Conservation (phyloP, 2,888 invertebrate species). For the Latheticus oryzae region DNA sequence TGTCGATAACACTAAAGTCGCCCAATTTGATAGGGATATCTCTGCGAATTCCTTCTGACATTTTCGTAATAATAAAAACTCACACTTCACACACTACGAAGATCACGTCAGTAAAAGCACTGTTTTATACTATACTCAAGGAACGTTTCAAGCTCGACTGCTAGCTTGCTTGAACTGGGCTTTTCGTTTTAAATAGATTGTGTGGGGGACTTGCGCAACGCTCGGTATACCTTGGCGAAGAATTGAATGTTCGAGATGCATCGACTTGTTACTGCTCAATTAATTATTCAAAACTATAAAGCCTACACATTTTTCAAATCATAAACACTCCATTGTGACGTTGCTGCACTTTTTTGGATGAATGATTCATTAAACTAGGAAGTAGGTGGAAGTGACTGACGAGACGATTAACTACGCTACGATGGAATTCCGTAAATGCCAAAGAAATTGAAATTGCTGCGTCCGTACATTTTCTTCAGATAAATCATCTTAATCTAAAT, state of each 20-base stretch:
- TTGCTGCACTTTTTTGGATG: slow-evolving; percentile 11
- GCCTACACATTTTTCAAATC: slow-evolving; percentile 11
- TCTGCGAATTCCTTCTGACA: slow-evolving; percentile 86
- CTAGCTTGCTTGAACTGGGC: slow-evolving; percentile 46
- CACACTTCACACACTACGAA: slow-evolving; percentile 28
- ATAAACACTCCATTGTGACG: slow-evolving; percentile 23
- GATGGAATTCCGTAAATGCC: no score
- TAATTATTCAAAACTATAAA: slow-evolving; percentile 25
- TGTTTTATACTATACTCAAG: slow-evolving; percentile 4
- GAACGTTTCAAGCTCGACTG: slow-evolving; percentile 31
- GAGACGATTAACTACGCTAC: slow-evolving; percentile 1
- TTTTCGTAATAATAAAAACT: slow-evolving; percentile 62
- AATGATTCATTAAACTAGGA: slow-evolving; percentile 6
- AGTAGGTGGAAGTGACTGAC: slow-evolving; percentile 6
- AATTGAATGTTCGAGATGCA: slow-evolving; percentile 26
- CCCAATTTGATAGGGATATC: slow-evolving; percentile 93
- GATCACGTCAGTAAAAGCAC: not conserved
- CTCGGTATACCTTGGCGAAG: slow-evolving; percentile 31
- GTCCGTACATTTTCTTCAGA: not conserved
- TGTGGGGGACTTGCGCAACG: slow-evolving; percentile 58
- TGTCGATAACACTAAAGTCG: slow-evolving; percentile 95
- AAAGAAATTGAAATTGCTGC: no score
- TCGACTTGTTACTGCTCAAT: slow-evolving; percentile 4
- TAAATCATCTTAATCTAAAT: no score
- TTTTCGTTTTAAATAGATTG: slow-evolving; percentile 60